Conservation (phyloP, 2,888 invertebrate genomes). For the Cetonia aurata region DNA sequence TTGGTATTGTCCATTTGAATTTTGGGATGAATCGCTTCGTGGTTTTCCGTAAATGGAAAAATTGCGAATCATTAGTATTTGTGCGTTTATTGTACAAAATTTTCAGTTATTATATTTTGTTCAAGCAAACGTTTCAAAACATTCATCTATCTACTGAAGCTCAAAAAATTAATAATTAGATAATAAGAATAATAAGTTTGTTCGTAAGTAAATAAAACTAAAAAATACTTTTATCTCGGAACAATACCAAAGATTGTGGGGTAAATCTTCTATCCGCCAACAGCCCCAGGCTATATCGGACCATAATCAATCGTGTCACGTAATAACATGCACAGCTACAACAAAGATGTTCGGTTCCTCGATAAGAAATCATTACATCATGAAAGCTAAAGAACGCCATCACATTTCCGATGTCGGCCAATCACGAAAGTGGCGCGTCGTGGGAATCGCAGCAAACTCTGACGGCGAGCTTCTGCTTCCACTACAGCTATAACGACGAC, state of each 20-base stretch:
- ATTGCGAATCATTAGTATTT: background rate
- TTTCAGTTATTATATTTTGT: no score
- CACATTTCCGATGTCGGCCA: conserved; percentile 57
- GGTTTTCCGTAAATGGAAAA: background rate
- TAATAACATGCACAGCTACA: conserved; percentile 26
- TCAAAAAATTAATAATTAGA: no score
- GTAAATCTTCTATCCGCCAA: conserved; percentile 6
- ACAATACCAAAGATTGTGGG: conserved; percentile 11
- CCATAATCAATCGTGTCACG: conserved; percentile 26
- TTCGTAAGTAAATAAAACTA: no score
- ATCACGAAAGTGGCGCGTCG: conserved; percentile 57
- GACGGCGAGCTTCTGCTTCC: conserved; percentile 50
- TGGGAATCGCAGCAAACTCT: conserved; percentile 59
- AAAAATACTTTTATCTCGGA: background rate
- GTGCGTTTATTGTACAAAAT: no score
- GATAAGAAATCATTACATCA: conserved; percentile 55
- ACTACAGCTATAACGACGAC: conserved; percentile 3
- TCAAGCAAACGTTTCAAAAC: no score
- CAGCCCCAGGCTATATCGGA: conserved; percentile 5
- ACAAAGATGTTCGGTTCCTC: conserved; percentile 51
- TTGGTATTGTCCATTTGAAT: background rate
- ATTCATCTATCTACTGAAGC: no score
- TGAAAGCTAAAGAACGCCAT: conserved; percentile 55
- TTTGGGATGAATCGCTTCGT: background rate
- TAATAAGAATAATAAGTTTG: no score